phyloP scores from a whole-genome alignment of 2,797 vertebrate species.

The Danio jaintianensis region DNA sequence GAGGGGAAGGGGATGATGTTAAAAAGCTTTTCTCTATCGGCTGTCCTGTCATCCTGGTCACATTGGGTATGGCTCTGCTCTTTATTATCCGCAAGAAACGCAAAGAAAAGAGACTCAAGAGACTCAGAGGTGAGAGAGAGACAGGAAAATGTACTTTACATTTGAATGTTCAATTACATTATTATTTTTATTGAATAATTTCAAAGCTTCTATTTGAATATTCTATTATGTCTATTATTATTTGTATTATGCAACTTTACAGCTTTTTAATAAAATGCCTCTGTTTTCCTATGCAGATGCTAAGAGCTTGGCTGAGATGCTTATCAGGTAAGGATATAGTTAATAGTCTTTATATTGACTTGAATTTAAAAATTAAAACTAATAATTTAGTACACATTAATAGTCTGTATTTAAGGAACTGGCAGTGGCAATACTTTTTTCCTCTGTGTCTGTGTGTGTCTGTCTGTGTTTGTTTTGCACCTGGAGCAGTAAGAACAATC shows the following conservation, averaged over 20 bases:
- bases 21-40: slow-evolving; percentile 98
- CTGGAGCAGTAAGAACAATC: slow-evolving; percentile 94
- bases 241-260: not conserved
- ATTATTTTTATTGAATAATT: no score
- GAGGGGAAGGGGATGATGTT: slow-evolving; percentile 93
- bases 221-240: not conserved
- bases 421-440: slow-evolving; percentile 61
- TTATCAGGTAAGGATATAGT: slow-evolving; percentile 88
- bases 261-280: not conserved
- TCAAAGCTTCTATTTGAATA: no score
- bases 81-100: slow-evolving; percentile 97
- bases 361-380: not conserved
- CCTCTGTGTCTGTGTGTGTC: slow-evolving; percentile 48
- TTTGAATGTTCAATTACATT: no score
- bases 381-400: no score
- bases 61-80: slow-evolving; percentile 90
- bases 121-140: slow-evolving; percentile 86
- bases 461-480: slow-evolving; percentile 54
- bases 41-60: slow-evolving; percentile 94
- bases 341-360: not conserved
- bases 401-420: slow-evolving; percentile 36
- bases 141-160: not conserved
- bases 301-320: slow-evolving; percentile 98
- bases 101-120: slow-evolving; percentile 95
- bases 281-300: slow-evolving; percentile 82